Evolutionary conservation across 92 coral and sea anemone species (phyloP), one percentile per base, ranked within the genome.

Genomic region (Nematostella vectensis): DNA sequence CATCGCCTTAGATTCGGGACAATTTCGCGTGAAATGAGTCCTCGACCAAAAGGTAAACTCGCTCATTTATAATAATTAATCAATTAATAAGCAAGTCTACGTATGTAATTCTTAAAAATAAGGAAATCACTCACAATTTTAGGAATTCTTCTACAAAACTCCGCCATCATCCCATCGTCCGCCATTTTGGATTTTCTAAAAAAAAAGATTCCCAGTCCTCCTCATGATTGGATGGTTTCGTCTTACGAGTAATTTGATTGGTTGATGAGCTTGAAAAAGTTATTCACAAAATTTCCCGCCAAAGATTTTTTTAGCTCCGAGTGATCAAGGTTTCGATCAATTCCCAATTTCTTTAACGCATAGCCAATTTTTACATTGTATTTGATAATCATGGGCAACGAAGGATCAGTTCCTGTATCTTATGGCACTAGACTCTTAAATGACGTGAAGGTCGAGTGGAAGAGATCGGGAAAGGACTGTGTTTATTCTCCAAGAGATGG

Each of bases 341-440:
- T n/a, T n/a, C n/a, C n/a, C n/a, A n/a, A n/a, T n/a, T n/a, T n/a
- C n/a, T n/a, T n/a, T n/a, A n/a, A n/a, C n/a, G n/a, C n/a, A n/a
- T n/a, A n/a, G n/a, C n/a, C n/a, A n/a, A n/a, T n/a, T n/a, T n/a
- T n/a, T n/a, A n/a, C n/a, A n/a, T n/a, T n/a, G n/a, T n/a, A n/a
- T n/a, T n/a, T n/a, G n/a, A n/a, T n/a, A 42, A 52, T 55, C 15
- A 83, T 83, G 94, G 94, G 94, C 27, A 83, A 79, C 69, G 87
- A 83, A 45, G 59, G 67, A 27, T 83, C 93, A 9, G 68, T 59
- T 23, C 63, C 81, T 25, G 57, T 73, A 45, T 29, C 64, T 17
- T 83, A 83, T 62, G 86, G 85, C 27, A 70, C 67, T 63, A 62
- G 59, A 62, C 80, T 83, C 11, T 66, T 78, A 36, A 78, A 79